These are phyloP conservation scores for Drosophila barbarae DNA, from an alignment of 2,888 invertebrate genomes.

Conservation along the genomic window DNA sequence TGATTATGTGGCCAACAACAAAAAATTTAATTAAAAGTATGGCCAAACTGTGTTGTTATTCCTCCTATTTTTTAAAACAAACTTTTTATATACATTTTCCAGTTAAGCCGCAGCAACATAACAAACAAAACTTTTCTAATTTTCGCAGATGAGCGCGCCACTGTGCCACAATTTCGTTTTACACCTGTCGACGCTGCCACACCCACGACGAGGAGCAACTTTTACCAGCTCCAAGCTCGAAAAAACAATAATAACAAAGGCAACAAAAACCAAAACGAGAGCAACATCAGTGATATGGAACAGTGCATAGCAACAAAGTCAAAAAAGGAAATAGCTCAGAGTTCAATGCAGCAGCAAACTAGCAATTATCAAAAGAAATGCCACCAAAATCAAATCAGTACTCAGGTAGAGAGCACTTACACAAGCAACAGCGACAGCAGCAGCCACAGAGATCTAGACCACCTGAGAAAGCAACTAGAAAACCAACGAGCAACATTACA, in stretches of 20 bases:
- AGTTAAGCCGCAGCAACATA: conserved; percentile 20
- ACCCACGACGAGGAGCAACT: conserved; percentile 53
- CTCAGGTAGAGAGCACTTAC: conserved; percentile 42
- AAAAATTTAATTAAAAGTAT: conserved; percentile 9
- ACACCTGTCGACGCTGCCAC: conserved; percentile 58
- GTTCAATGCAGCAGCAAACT: conserved; percentile 54
- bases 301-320: conserved; percentile 71
- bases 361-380: conserved; percentile 64
- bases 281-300: conserved; percentile 65
- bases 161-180: conserved; percentile 51
- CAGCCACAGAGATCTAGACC: conserved; percentile 65
- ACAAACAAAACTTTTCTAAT: conserved; percentile 55
- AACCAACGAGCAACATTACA: conserved; percentile 66
- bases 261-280: conserved; percentile 15
- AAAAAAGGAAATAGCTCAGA: conserved; percentile 56
- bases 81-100: conserved; percentile 16
- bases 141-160: conserved; percentile 60
- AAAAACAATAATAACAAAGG: conserved; percentile 11
- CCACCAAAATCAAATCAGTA: conserved; percentile 70
- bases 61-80: background rate
- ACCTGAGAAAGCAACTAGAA: conserved; percentile 63
- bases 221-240: conserved; percentile 17
- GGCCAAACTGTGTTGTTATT: background rate
- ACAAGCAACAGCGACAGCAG: conserved; percentile 44
- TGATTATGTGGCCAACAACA: background rate